These are phyloP conservation scores for Ciconia nigra DNA, from an alignment of 2,797 vertebrate genomes.

Conservation along the genomic window DNA sequence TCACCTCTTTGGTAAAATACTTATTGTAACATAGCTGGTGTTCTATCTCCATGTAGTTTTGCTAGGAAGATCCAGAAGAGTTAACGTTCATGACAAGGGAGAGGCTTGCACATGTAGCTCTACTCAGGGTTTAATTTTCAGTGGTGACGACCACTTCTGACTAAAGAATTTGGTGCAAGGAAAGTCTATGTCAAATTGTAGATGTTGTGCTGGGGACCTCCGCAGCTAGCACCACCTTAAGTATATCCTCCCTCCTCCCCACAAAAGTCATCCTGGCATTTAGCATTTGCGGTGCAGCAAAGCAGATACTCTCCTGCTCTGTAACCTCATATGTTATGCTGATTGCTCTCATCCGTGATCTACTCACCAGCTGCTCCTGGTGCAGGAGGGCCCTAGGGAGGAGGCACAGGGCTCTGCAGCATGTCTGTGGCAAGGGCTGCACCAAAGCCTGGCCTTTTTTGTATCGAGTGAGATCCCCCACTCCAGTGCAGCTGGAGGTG, in stretches of 20 bases:
- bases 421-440: rapidly evolving
- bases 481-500: background rate
- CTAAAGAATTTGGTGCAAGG: background rate
- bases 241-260: background rate
- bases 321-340: background rate
- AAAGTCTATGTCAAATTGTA: background rate
- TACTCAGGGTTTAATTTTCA: background rate
- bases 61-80: background rate
- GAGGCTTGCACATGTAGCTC: rapidly evolving
- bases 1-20: background rate
- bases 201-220: rapidly evolving
- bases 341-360: background rate
- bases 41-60: background rate
- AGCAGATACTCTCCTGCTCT: background rate
- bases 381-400: background rate
- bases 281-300: background rate
- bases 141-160: background rate
- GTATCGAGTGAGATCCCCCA: rapidly evolving
- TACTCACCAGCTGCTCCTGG: constrained; percentile 37
- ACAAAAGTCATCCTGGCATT: background rate
- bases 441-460: background rate
- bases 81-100: background rate
- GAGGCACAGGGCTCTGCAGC: background rate
- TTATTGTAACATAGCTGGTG: background rate
- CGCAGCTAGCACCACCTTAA: background rate